phyloP scores from a whole-genome alignment of 2,888 invertebrate genomes.

The Aelia acuminata region DNA sequence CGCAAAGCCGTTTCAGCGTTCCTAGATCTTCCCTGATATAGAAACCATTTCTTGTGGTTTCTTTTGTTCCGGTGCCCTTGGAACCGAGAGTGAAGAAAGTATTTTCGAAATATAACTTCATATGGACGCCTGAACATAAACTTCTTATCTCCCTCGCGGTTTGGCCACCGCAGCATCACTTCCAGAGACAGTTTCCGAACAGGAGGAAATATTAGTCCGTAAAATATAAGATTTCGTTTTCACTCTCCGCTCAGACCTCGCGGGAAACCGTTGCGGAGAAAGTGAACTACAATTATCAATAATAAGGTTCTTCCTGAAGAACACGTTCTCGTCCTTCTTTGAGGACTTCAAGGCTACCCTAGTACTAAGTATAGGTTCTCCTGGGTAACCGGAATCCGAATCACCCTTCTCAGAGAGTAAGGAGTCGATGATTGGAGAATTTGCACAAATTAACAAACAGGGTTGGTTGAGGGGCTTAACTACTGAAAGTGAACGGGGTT shows the following conservation, averaged over 20 bases:
- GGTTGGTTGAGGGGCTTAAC: background rate
- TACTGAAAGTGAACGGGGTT: background rate
- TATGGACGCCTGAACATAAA: background rate
- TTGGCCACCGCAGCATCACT: background rate
- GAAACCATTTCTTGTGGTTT: background rate
- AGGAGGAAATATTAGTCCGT: background rate
- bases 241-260: background rate
- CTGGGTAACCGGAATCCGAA: background rate
- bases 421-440: background rate
- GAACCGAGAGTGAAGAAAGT: constrained; percentile 2
- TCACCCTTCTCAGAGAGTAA: background rate
- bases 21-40: constrained; percentile 19
- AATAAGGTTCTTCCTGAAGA: constrained; percentile 29
- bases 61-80: constrained; percentile 12
- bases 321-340: constrained; percentile 14
- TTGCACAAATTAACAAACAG: constrained; percentile 29
- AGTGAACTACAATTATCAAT: constrained; percentile 5
- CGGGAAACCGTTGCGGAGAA: background rate
- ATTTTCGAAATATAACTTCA: background rate
- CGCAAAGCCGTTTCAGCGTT: background rate
- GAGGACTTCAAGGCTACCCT: background rate
- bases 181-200: background rate
- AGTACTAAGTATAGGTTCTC: constrained; percentile 18
- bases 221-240: constrained; percentile 10
- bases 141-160: background rate